Conservation (phyloP, 2,113 vertebrate genomes). For the Antennarius striatus region DNA sequence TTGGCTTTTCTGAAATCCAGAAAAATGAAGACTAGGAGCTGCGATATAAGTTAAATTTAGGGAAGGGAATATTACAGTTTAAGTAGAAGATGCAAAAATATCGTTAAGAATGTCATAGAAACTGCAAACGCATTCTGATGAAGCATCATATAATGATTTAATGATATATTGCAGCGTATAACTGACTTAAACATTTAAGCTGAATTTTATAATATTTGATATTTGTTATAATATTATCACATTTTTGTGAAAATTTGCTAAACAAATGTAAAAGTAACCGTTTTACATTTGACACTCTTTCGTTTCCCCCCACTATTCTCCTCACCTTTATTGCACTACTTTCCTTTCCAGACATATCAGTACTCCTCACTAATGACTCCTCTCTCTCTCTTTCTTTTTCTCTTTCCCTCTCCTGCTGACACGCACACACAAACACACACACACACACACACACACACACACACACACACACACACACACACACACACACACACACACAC, state of each 20-base stretch:
- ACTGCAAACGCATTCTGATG: no score
- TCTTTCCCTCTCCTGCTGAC: neutral
- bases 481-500: neutral
- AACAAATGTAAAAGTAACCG: neutral
- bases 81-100: no score
- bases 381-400: conserved; percentile 7
- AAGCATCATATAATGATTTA: no score
- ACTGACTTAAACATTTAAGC: no score
- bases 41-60: conserved; percentile 10
- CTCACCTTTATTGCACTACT: conserved; percentile 35
- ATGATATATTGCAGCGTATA: no score
- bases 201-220: no score
- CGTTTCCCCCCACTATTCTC: neutral
- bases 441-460: conserved; percentile 18
- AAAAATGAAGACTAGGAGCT: conserved; percentile 44
- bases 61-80: conserved; percentile 25
- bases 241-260: neutral
- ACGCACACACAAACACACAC: neutral
- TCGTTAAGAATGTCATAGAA: no score
- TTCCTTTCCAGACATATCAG: conserved; percentile 54
- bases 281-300: neutral
- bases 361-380: conserved; percentile 51
- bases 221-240: no score
- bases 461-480: conserved; percentile 5
- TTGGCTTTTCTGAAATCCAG: conserved; percentile 49